A percentile compares a stretch with the other conserved stretches of the same genome.
Conservation (phyloP, 1,140 invertebrate genomes). For the Nephila pilipes region DNA sequence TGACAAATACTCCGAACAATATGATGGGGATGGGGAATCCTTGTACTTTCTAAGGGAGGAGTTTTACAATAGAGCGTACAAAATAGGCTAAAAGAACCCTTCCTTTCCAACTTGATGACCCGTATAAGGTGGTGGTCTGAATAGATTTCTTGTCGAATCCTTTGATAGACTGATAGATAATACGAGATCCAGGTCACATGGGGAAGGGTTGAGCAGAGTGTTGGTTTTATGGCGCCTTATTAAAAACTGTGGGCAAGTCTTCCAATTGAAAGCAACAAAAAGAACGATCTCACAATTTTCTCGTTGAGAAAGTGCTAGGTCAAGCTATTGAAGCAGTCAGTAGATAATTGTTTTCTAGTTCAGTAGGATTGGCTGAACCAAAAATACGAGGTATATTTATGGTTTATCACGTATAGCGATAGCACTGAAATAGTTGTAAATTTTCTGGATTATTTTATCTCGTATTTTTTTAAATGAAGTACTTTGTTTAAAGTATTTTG, state of each 20-base stretch:
- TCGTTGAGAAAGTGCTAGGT: slow-evolving; percentile 34
- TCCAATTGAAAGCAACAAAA: slow-evolving; percentile 20
- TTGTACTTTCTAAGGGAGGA: slow-evolving; percentile 23
- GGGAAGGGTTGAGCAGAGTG: slow-evolving; percentile 63
- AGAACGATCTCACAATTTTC: neutral
- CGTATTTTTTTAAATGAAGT: neutral
- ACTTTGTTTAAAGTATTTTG: too few species aligned
- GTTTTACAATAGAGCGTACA: slow-evolving; percentile 25
- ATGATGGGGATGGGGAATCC: neutral
- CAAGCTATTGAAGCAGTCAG: slow-evolving; percentile 8
- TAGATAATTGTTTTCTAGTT: slow-evolving; percentile 11
- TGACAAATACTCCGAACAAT: slow-evolving; percentile 54
- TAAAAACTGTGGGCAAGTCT: slow-evolving; percentile 66
- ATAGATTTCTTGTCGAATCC: slow-evolving; percentile 20
- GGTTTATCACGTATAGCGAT: neutral
- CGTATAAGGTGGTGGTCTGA: slow-evolving; percentile 48
- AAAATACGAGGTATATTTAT: neutral
- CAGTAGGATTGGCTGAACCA: slow-evolving; percentile 37
- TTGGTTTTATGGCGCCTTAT: slow-evolving; percentile 61
- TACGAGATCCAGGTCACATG: slow-evolving; percentile 47
- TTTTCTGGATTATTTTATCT: neutral
- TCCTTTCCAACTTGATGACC: slow-evolving; percentile 70
- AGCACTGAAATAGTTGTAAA: neutral
- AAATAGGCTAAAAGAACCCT: slow-evolving; percentile 59
- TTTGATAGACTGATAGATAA: slow-evolving; percentile 60